Evolutionary conservation across 1,140 invertebrate genomes (phyloP).

Genomic region (Anastatus disparis): DNA sequence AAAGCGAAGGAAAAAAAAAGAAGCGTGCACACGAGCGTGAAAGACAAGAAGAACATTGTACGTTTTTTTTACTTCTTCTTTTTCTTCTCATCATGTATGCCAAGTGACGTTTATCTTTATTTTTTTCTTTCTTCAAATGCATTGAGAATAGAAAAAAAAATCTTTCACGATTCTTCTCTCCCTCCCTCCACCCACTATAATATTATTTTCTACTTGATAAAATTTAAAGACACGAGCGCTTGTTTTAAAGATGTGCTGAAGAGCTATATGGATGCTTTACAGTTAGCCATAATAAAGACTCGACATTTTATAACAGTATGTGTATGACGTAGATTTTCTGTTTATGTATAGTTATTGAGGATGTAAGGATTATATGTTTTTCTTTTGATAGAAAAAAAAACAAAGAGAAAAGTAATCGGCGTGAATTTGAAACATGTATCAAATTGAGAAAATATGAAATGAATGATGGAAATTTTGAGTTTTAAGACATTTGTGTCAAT

Average conservation of each 20-base stretch:
- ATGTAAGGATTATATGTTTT: too few relatives aligned
- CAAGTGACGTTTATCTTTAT: conserved; percentile 48
- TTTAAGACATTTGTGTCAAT: too few relatives aligned
- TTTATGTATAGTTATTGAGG: too few relatives aligned
- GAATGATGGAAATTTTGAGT: too few relatives aligned
- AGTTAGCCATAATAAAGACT: conserved; percentile 52
- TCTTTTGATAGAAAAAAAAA: too few relatives aligned
- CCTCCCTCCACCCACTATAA: background rate
- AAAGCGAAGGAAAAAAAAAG: conserved; percentile 31
- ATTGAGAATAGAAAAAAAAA: too few relatives aligned
- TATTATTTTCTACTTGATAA: conserved; percentile 27
- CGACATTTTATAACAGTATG: too few relatives aligned
- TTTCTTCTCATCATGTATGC: conserved; percentile 37
- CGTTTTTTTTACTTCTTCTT: conserved; percentile 28
- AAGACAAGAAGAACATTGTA: background rate
- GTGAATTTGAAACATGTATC: too few relatives aligned
- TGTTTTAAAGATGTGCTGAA: conserved; percentile 33
- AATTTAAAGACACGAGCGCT: conserved; percentile 15
- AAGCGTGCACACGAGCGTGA: background rate
- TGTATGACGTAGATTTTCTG: too few relatives aligned
- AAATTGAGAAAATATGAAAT: too few relatives aligned
- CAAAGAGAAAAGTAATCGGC: too few relatives aligned
- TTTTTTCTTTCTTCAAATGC: conserved; percentile 33
- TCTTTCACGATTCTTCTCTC: conserved; percentile 17
- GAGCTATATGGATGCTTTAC: conserved; percentile 47